Base-by-base conservation (phyloP, 1,140 invertebrate species). In the Chironomus striatipennis region DNA sequence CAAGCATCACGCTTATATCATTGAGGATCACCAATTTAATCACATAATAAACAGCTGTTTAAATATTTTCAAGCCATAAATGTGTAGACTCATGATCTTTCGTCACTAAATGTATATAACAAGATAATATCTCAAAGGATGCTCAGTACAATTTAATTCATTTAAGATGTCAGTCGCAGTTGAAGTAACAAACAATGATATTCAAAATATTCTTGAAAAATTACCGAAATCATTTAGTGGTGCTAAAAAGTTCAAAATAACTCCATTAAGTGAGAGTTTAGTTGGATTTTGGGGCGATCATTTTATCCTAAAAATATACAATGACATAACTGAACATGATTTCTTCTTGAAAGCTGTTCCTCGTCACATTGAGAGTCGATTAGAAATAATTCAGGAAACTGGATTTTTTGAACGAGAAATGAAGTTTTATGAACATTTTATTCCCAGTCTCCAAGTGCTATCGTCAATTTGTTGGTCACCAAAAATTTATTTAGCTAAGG, bases 271-370 rank as follows among this genome's bases (percentile, higher is more conserved):
- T 1, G 78, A 83, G 0, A 79, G 79, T 73, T 84, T 83, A 7
- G 76, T 84, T 3, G 87, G 87, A 42, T 87, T 84, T 76, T 76
- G 87, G 8, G 84, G 85, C 0, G 81, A 84, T 15, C 86, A 88
- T 77, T 79, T 57, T 77, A 75, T 65, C 73, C 75, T 0, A 20
- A 75, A 73, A 15, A 78, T 24, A 67, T 76, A 75, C 67, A 75
- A 21, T 18, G 65, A 18, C n/a, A 75, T 70, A 18, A 74, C 9
- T 73, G 76, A 76, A 76, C 15, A 81, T 10, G 77, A 76, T 2
- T 86, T 85, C 75, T 88, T 88, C 72, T 78, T 84, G 1, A 88
- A 88, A 76, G 75, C 79, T 0, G 76, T 85, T 0, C 86, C 87
- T 0, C 77, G 78, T 12, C 79, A 82, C 12, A 76, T 83, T 72